Base-by-base conservation (phyloP, 2,888 invertebrate species). In the Drosophila villosipedis region DNA sequence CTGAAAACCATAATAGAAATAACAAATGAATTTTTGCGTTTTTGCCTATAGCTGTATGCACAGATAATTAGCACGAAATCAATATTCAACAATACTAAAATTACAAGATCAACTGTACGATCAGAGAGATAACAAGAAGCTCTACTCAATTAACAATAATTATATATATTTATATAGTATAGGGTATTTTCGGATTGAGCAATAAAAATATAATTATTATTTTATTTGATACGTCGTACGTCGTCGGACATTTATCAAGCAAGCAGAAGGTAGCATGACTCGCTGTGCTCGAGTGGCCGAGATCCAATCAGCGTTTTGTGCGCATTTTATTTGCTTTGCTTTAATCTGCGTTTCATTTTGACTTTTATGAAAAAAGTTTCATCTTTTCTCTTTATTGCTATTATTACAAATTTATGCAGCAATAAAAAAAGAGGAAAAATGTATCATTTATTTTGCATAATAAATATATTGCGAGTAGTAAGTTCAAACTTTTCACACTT, bases 371-470 rank as follows among this genome's bases (percentile, higher is more conserved):
- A 52, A 58, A 80, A 85, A 85, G 68, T 85, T 84, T 62, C 33
- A 1, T 47, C 2, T 53, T 52, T 59, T 35, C 57, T 50, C 57
- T 43, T 52, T 57, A 76, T 80, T 63, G 63, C 77, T 50, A 62
- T 47, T 77, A 74, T 74, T 69, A 62, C 68, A 61, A 67, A 78
- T 76, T 74, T 83, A 74, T 78, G 74, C 81, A 80, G 10, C n/a
- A 41, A 41, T 2, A 4, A 9, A n/a, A 41, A n/a, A n/a, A 61
- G 31, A 67, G 30, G 60, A 63, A 63, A 61, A 76, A 76, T 9
- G 22, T 70, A 74, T 76, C 76, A 74, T 84, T 84, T 71, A 64
- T 73, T 83, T 76, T 74, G 74, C 73, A 78, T 84, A 84, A 81
- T 76, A 79, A 77, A 73, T 64, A 69, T 25, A 80, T 78, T 64